phyloP scores from a whole-genome alignment of 2,113 vertebrate species.

The Anoura caudifer region DNA sequence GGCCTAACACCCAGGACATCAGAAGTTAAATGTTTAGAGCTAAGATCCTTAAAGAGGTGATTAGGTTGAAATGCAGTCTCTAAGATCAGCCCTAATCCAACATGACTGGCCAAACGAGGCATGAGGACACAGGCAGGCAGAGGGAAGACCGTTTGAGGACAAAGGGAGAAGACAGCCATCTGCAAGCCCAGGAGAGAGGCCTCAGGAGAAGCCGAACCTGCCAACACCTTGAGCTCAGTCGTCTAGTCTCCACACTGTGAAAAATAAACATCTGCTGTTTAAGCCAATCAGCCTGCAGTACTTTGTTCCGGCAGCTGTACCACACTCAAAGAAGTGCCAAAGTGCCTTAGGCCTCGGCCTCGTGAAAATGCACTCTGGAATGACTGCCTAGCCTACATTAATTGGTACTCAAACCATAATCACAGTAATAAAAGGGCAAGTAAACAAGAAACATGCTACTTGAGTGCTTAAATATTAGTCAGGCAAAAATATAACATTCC shows the following conservation, averaged over 20 bases:
- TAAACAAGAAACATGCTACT: neutral
- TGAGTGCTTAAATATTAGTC: neutral
- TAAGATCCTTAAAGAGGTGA: neutral
- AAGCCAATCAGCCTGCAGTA: too few relatives aligned
- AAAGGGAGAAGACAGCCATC: neutral
- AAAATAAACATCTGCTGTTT: neutral
- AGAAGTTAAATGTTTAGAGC: neutral
- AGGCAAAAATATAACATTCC: neutral
- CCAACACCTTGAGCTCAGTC: neutral
- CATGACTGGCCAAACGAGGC: neutral
- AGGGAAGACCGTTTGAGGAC: neutral
- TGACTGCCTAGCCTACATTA: neutral
- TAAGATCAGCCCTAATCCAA: neutral
- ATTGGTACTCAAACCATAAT: neutral
- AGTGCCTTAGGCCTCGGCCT: neutral
- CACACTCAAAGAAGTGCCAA: rapidly evolving
- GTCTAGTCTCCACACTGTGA: neutral
- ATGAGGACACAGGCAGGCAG: neutral
- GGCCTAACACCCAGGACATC: neutral
- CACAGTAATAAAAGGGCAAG: neutral
- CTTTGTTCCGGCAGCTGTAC: rapidly evolving
- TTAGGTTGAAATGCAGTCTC: neutral
- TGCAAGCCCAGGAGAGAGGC: neutral
- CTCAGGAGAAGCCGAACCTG: neutral
- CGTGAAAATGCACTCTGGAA: neutral